phyloP scores from a whole-genome alignment of 2,113 vertebrate species.

The Eolophus roseicapilla region DNA sequence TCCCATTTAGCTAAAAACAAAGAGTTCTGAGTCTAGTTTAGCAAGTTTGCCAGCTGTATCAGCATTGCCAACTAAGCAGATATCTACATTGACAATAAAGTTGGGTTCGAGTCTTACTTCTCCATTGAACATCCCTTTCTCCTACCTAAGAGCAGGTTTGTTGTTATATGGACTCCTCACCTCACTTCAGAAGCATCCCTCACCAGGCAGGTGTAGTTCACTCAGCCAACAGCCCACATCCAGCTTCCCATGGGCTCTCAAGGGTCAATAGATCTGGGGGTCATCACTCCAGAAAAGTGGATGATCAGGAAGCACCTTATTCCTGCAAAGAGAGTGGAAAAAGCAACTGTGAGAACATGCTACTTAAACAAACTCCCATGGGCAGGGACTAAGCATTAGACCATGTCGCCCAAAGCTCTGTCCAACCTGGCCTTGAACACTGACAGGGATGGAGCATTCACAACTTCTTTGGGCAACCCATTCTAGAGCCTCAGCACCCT shows the following conservation, averaged over 20 bases:
- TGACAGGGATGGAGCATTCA: not conserved
- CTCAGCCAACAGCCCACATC: not conserved
- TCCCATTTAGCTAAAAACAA: not conserved
- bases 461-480: not conserved
- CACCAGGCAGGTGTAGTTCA: not conserved
- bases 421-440: not conserved
- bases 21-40: not conserved
- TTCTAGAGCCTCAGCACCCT: not conserved
- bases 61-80: accelerated
- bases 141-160: accelerated
- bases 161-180: not conserved
- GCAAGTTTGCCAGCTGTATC: not conserved
- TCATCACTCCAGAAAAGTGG: too few species aligned
- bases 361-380: not conserved
- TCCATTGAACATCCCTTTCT: not conserved
- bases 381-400: not conserved
- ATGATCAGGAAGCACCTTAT: accelerated
- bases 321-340: not conserved
- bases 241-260: not conserved
- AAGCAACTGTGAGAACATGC: accelerated
- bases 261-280: too few species aligned
- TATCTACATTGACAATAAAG: accelerated
- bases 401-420: too few species aligned
- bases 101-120: not conserved
- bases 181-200: not conserved